These are phyloP conservation scores for Labeo catla DNA, from an alignment of 2,113 vertebrate species.

Conservation along the genomic window DNA sequence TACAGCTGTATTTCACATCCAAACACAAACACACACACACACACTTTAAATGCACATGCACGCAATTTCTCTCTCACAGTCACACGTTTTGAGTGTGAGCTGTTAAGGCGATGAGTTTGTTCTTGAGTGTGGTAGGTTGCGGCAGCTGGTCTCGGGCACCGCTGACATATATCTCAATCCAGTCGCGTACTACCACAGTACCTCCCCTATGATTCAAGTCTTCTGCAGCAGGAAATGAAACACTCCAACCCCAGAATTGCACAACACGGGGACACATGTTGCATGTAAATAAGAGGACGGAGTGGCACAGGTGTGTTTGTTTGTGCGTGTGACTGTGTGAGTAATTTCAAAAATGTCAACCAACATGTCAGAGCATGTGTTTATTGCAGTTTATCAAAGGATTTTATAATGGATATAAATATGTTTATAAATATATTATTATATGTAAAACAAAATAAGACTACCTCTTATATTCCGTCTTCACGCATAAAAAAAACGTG, in stretches of 20 bases:
- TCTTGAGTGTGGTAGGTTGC: constrained; percentile 45
- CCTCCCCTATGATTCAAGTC: constrained; percentile 57
- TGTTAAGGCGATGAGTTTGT: constrained; percentile 59
- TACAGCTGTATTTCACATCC: constrained; percentile 9
- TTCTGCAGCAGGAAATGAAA: constrained; percentile 79
- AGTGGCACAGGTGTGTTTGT: constrained; percentile 34
- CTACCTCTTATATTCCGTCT: background rate
- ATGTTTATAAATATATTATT: background rate
- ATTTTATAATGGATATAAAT: background rate
- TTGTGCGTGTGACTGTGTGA: constrained; percentile 29
- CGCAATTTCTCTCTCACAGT: constrained; percentile 49
- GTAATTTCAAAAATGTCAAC: constrained; percentile 40
- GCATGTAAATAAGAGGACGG: constrained; percentile 65
- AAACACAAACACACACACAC: constrained; percentile 17
- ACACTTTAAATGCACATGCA: constrained; percentile 30
- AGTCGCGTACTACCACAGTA: background rate
- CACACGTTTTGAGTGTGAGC: constrained; percentile 47
- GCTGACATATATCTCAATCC: constrained; percentile 47
- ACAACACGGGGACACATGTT: constrained; percentile 70
- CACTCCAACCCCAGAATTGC: constrained; percentile 70
- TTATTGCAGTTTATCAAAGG: background rate
- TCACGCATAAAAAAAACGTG: background rate
- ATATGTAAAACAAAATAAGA: too few species aligned
- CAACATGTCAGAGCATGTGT: too few species aligned
- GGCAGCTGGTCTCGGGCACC: constrained; percentile 58